phyloP scores from a whole-genome alignment of 2,888 invertebrate genomes.

The Dasysyrphus tricinctus region DNA sequence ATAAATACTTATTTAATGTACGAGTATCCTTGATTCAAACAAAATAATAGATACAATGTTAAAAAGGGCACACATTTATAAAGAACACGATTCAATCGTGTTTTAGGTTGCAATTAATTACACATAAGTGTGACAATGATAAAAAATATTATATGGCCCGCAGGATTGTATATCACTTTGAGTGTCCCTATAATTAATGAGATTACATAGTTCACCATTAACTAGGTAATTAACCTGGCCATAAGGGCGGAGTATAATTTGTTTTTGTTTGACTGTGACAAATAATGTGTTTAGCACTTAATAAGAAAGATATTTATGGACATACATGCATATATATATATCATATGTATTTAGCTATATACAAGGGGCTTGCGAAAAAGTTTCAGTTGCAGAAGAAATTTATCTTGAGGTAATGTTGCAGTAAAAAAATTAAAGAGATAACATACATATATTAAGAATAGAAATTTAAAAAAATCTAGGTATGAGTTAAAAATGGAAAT shows the following conservation, averaged over 20 bases:
- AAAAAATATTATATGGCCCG: slow-evolving; percentile 54
- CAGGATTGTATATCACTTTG: slow-evolving; percentile 57
- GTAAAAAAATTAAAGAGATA: no score
- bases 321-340: no score
- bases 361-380: not conserved
- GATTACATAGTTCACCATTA: slow-evolving; percentile 47
- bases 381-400: not conserved
- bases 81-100: slow-evolving; percentile 20
- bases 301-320: slow-evolving; percentile 16
- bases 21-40: no score
- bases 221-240: slow-evolving; percentile 56
- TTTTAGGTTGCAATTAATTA: slow-evolving; percentile 68
- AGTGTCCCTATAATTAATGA: slow-evolving; percentile 66
- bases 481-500: no score
- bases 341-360: no score
- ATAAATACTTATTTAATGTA: no score
- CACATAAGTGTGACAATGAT: slow-evolving; percentile 62
- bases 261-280: not conserved
- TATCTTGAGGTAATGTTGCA: not conserved
- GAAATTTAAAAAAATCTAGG: no score
- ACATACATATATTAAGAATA: no score
- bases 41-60: not conserved
- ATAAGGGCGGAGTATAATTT: slow-evolving; percentile 10
- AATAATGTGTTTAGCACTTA: slow-evolving; percentile 14
- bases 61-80: slow-evolving; percentile 3